Percentiles rank a stretch among this genome's conserved stretches.
Evolutionary conservation across 2,888 invertebrate genomes (phyloP).

Genomic region (Trichogramma dendrolimi): DNA sequence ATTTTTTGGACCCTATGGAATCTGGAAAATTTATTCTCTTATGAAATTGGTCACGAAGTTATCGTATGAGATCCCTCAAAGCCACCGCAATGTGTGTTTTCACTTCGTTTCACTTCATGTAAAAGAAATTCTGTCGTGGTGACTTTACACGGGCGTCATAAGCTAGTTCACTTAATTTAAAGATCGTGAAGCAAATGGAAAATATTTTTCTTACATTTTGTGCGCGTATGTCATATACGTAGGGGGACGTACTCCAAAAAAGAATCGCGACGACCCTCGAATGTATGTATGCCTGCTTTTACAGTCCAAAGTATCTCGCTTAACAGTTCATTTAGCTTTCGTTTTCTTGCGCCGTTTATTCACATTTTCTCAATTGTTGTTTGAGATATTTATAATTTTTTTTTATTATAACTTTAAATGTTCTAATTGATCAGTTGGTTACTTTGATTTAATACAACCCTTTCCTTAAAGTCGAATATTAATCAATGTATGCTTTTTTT

Average conservation of each 20-base stretch:
- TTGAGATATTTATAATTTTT: background rate
- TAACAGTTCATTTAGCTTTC: conserved; percentile 45
- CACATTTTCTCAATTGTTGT: conserved; percentile 1
- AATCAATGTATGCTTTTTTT: too few relatives aligned
- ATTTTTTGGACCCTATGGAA: too few relatives aligned
- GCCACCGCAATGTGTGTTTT: too few relatives aligned
- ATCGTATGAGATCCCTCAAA: too few relatives aligned
- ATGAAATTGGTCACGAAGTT: too few relatives aligned
- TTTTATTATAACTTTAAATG: too few relatives aligned
- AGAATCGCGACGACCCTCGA: conserved; percentile 26
- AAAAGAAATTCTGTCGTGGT: conserved; percentile 36
- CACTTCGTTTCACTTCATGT: background rate
- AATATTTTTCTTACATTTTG: conserved; percentile 19
- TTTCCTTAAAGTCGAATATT: too few relatives aligned
- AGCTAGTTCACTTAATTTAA: conserved; percentile 49
- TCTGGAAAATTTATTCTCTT: too few relatives aligned
- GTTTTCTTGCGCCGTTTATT: conserved; percentile 29
- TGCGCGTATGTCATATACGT: too few relatives aligned
- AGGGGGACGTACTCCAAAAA: conserved; percentile 7
- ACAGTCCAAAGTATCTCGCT: conserved; percentile 42
- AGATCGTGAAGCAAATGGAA: conserved; percentile 36
- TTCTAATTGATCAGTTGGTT: too few relatives aligned
- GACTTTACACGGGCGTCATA: conserved; percentile 49
- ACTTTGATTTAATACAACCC: too few relatives aligned
- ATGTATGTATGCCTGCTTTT: conserved; percentile 32